Percentiles rank a stretch among this genome's conserved stretches.
Evolutionary conservation across 2,888 invertebrate species (phyloP).

Genomic region (Stictocephala bisonia): DNA sequence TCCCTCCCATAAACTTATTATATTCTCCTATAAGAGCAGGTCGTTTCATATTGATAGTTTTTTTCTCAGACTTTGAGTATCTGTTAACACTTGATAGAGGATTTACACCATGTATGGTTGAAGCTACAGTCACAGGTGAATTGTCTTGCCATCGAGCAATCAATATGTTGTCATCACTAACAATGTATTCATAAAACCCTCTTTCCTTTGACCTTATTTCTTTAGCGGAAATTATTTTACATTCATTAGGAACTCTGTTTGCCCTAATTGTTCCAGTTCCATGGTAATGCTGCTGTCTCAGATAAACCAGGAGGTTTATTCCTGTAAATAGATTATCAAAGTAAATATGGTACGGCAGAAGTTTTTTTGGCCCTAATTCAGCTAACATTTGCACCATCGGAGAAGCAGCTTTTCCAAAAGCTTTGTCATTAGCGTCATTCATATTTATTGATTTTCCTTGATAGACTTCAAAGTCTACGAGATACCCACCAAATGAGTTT

Average conservation of each 20-base stretch:
- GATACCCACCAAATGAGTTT: conserved; percentile 53
- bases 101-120: conserved; percentile 28
- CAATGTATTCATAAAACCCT: conserved; percentile 20
- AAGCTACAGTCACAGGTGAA: conserved; percentile 23
- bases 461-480: conserved; percentile 58
- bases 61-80: conserved; percentile 15
- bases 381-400: conserved; percentile 52
- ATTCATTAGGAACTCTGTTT: conserved; percentile 57
- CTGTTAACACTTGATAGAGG: conserved; percentile 20
- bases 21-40: conserved; percentile 15
- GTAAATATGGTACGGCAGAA: conserved; percentile 54
- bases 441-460: conserved; percentile 56
- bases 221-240: conserved; percentile 23
- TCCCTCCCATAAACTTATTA: conserved; percentile 22
- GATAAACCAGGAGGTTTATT: conserved; percentile 50
- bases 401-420: conserved; percentile 58
- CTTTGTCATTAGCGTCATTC: conserved; percentile 46
- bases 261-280: conserved; percentile 57
- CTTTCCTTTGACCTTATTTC: conserved; percentile 22
- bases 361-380: conserved; percentile 53
- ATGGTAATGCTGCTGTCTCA: conserved; percentile 55
- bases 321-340: conserved; percentile 58
- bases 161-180: conserved; percentile 23
- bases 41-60: conserved; percentile 13
- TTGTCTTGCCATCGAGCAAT: conserved; percentile 27